Evolutionary conservation across 2,113 vertebrate species (phyloP).

Genomic region (Limanda limanda): DNA sequence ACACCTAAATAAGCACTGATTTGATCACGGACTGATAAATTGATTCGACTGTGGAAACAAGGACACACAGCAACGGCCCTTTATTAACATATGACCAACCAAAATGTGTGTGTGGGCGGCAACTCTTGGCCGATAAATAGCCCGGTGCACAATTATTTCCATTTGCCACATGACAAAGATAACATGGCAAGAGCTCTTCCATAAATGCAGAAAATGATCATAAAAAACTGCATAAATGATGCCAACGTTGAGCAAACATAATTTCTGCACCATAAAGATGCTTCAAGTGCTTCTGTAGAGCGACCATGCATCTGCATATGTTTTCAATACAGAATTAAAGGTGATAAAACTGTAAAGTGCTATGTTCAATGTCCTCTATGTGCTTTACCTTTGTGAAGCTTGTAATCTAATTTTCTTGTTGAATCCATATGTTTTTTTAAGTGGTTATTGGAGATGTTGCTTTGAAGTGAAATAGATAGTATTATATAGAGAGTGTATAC

Average conservation of each 20-base stretch:
- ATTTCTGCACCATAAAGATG: background rate
- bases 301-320: background rate
- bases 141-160: conserved; percentile 10
- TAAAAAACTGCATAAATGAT: background rate
- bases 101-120: conserved; percentile 39
- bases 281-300: background rate
- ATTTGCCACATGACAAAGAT: background rate
- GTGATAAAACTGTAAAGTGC: background rate
- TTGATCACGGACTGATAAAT: conserved; percentile 66
- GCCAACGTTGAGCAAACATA: background rate
- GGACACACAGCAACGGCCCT: conserved; percentile 31
- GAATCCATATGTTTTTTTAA: no score
- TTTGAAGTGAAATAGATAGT: no score
- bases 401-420: no score
- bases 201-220: background rate
- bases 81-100: conserved; percentile 50
- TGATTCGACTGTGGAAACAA: conserved; percentile 63
- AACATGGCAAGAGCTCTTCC: background rate
- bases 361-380: background rate
- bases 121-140: conserved; percentile 29
- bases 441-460: no score
- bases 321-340: background rate
- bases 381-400: no score
- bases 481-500: no score
- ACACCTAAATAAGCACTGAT: conserved; percentile 69